Percentiles rank a stretch among this genome's conserved stretches.
Evolutionary conservation across 2,888 invertebrate species (phyloP).

Genomic region (Drosophila nr. medialis): DNA sequence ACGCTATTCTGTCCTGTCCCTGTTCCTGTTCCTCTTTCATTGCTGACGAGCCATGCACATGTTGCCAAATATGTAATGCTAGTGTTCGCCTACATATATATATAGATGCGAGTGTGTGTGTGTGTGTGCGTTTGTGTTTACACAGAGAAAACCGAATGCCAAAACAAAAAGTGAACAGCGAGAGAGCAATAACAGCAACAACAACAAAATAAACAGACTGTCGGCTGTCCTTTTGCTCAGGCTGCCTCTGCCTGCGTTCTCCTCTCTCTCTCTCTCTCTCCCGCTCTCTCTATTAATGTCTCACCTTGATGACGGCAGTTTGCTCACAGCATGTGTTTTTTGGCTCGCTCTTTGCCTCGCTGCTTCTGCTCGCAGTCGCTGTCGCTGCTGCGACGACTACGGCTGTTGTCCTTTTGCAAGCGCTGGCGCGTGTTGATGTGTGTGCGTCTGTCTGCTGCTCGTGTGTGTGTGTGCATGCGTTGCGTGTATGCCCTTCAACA

Average conservation of each 20-base stretch:
- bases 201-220: conserved; percentile 24
- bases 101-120: too few species aligned
- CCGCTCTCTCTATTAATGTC: conserved; percentile 30
- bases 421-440: conserved; percentile 67
- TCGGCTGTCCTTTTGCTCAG: conserved; percentile 27
- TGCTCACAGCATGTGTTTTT: conserved; percentile 65
- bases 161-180: conserved; percentile 65
- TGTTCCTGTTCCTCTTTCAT: conserved; percentile 18
- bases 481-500: conserved; percentile 70
- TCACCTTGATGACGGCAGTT: conserved; percentile 46
- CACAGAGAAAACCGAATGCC: conserved; percentile 56
- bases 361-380: conserved; percentile 35
- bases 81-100: background rate
- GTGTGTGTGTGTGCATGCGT: conserved; percentile 37
- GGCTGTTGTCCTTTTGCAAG: conserved; percentile 71
- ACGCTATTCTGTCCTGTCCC: conserved; percentile 27
- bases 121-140: conserved; percentile 26
- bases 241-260: conserved; percentile 19
- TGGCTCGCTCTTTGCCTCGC: conserved; percentile 40
- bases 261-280: conserved; percentile 12
- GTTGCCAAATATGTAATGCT: conserved; percentile 58
- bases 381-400: conserved; percentile 40
- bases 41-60: conserved; percentile 59
- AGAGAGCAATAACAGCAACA: conserved; percentile 32
- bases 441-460: conserved; percentile 28